phyloP scores from a whole-genome alignment of 2,113 vertebrate genomes.

The Sander vitreus region DNA sequence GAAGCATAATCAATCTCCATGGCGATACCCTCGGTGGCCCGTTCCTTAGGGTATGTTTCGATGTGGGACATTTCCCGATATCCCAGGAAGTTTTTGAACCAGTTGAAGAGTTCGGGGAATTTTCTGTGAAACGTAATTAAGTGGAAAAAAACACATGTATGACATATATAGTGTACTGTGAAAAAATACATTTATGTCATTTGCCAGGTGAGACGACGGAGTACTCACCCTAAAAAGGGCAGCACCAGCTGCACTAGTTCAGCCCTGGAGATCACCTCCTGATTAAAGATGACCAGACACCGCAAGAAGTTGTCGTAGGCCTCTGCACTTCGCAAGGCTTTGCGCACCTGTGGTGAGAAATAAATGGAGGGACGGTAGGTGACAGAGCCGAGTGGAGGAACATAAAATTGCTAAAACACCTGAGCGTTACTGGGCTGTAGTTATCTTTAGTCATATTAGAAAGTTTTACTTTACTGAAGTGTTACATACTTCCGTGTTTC shows the following conservation, averaged over 20 bases:
- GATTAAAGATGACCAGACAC: slow-evolving; percentile 99
- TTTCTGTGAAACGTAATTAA: slow-evolving; percentile 83
- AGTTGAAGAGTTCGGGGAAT: slow-evolving; percentile 98
- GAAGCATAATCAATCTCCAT: slow-evolving; percentile 99
- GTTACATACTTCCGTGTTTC: not conserved
- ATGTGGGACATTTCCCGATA: slow-evolving; percentile 95
- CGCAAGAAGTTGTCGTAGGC: slow-evolving; percentile 97
- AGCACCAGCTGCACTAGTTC: slow-evolving; percentile 97
- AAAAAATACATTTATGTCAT: not conserved
- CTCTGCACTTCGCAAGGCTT: slow-evolving; percentile 94
- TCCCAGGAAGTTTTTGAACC: slow-evolving; percentile 99
- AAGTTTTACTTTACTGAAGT: not conserved
- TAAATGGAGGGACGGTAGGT: not conserved
- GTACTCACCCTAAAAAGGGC: slow-evolving; percentile 94
- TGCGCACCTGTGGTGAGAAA: slow-evolving; percentile 88
- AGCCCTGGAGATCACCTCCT: slow-evolving; percentile 96
- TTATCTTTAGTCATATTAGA: not conserved
- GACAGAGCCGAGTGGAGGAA: not conserved
- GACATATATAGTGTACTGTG: not conserved
- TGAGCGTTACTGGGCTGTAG: not conserved
- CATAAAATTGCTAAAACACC: not conserved
- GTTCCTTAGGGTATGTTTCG: slow-evolving; percentile 95
- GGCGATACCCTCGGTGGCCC: slow-evolving; percentile 97
- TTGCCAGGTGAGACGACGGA: not conserved
- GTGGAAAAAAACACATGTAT: not conserved